phyloP scores from a whole-genome alignment of 2,888 invertebrate genomes.

The Mythimna pallens region DNA sequence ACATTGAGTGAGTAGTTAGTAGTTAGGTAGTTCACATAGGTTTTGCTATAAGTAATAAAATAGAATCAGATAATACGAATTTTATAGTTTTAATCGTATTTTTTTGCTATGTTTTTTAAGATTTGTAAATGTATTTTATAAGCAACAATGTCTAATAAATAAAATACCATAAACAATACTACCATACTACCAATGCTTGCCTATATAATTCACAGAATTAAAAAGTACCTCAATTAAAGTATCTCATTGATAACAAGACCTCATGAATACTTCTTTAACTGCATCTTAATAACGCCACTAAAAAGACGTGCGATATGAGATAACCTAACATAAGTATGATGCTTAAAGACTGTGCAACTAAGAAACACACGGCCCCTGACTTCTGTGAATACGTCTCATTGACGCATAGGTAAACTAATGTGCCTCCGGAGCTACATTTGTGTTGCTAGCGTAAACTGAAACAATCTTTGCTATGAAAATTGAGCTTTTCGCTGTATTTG shows the following conservation, averaged over 20 bases:
- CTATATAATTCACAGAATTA: background rate
- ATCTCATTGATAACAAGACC: background rate
- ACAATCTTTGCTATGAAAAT: conserved; percentile 39
- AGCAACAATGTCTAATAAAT: no score
- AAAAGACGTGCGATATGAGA: conserved; percentile 5
- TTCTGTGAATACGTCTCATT: conserved; percentile 33
- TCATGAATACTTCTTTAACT: background rate
- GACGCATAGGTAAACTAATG: conserved; percentile 24
- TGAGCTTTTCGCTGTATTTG: conserved; percentile 9
- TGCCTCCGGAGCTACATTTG: conserved; percentile 21
- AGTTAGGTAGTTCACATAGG: no score
- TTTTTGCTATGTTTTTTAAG: no score
- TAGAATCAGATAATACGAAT: no score
- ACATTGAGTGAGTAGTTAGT: no score
- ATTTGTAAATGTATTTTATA: no score
- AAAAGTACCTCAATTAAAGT: background rate
- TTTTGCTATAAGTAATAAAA: no score
- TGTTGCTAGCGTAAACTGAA: conserved; percentile 15
- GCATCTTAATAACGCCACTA: conserved; percentile 5
- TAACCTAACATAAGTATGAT: background rate
- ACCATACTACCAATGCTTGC: background rate
- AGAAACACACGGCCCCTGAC: conserved; percentile 1
- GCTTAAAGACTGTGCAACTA: conserved; percentile 7
- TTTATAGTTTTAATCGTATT: no score
- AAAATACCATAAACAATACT: background rate